phyloP scores from a whole-genome alignment of 2,113 vertebrate genomes.

The Odocoileus virginianus region DNA sequence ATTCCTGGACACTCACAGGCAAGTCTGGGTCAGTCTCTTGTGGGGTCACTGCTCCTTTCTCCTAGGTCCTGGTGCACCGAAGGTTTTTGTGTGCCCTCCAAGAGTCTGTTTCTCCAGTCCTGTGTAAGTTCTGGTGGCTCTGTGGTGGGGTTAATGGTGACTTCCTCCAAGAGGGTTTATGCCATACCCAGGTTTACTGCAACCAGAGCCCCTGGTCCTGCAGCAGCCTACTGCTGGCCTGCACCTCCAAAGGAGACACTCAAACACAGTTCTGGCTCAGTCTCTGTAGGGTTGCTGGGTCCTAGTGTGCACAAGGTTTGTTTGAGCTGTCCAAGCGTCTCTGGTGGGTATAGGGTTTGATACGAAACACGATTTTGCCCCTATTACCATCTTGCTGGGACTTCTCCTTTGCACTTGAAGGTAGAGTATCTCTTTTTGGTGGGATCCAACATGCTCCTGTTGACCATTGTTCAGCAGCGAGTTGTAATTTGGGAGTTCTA shows the following conservation, averaged over 20 bases:
- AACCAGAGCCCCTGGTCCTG: background rate
- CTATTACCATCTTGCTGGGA: background rate
- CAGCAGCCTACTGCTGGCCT: background rate
- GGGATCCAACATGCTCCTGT: background rate
- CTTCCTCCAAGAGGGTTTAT: background rate
- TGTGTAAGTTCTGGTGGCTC: background rate
- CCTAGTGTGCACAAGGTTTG: background rate
- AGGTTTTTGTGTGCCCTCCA: background rate
- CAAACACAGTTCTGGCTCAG: background rate
- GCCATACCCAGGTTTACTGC: background rate
- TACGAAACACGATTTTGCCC: background rate
- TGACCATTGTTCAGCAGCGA: background rate
- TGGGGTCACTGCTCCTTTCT: background rate
- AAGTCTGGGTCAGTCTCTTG: background rate
- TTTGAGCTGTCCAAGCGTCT: background rate
- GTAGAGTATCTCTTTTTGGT: background rate
- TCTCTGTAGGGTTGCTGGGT: background rate
- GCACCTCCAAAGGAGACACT: background rate
- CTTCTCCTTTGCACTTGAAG: background rate
- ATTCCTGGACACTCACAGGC: background rate
- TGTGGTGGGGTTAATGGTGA: background rate
- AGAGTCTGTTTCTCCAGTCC: background rate
- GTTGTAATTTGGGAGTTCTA: background rate
- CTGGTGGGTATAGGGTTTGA: background rate
- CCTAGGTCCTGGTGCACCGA: background rate